Evolutionary conservation across 2,113 vertebrate genomes (phyloP).

Genomic region (Megalops atlanticus): DNA sequence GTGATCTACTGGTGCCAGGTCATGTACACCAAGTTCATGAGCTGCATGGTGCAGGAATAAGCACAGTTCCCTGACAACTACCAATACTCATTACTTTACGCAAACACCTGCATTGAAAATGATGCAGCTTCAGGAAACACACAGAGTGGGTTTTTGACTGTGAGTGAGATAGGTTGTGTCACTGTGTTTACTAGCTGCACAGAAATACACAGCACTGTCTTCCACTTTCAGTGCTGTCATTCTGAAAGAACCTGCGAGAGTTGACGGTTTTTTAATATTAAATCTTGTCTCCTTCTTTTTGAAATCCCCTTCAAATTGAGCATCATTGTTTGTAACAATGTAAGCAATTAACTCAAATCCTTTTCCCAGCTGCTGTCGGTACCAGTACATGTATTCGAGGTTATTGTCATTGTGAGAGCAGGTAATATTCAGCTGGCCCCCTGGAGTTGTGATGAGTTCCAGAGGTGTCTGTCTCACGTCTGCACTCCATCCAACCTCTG

Average conservation of each 20-base stretch:
- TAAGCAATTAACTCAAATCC: background rate
- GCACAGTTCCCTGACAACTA: too few species aligned
- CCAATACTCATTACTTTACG: too few species aligned
- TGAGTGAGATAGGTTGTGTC: background rate
- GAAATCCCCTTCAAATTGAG: background rate
- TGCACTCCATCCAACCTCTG: conserved; percentile 9
- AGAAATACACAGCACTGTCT: conserved; percentile 7
- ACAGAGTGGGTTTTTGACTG: background rate
- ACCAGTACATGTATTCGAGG: conserved; percentile 22
- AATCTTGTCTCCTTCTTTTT: background rate
- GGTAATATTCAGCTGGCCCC: too few species aligned
- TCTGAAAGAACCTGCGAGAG: conserved; percentile 6
- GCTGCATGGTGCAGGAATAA: too few species aligned
- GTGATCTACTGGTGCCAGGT: too few species aligned
- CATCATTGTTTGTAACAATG: background rate
- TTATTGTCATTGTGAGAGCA: conserved; percentile 11
- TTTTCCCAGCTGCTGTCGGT: conserved; percentile 9
- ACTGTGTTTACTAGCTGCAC: conserved; percentile 15
- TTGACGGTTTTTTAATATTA: background rate
- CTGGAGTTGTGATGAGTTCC: background rate
- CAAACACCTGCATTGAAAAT: too few species aligned
- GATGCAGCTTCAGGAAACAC: background rate
- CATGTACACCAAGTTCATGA: too few species aligned
- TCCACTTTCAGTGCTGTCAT: background rate
- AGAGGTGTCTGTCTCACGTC: conserved; percentile 8